A percentile compares a stretch with the other conserved stretches of the same genome.
These are phyloP conservation scores for Phylloscopus trochiloides DNA, from an alignment of 2,113 vertebrate species.

Conservation along the genomic window DNA sequence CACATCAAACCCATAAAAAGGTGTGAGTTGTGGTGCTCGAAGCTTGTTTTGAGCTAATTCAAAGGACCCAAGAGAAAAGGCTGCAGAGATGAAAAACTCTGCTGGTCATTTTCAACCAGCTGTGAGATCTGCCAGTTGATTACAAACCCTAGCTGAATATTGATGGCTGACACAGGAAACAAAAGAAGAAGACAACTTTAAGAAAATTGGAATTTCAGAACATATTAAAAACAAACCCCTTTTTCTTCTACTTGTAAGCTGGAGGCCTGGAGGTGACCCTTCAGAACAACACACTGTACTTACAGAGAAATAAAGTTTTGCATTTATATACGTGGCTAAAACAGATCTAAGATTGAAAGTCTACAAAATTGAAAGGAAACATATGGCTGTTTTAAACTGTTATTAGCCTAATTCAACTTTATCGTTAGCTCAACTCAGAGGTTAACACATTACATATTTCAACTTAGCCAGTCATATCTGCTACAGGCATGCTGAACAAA, in stretches of 20 bases:
- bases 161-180: neutral
- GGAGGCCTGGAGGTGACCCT: neutral
- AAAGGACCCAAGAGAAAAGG: neutral
- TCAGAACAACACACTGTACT: neutral
- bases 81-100: neutral
- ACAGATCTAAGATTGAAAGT: neutral
- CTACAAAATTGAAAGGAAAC: conserved; percentile 28
- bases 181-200: neutral
- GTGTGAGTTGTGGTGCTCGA: rapidly evolving
- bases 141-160: neutral
- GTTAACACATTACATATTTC: conserved; percentile 51
- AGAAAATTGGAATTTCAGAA: neutral
- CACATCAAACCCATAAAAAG: neutral
- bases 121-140: neutral
- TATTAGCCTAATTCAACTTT: conserved; percentile 34
- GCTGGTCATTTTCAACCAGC: neutral
- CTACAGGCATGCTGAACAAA: conserved; percentile 40
- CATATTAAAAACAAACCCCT: neutral
- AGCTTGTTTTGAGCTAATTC: neutral
- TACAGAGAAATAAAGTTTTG: neutral
- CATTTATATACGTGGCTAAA: neutral
- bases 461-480: neutral
- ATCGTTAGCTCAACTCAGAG: conserved; percentile 47
- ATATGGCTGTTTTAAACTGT: conserved; percentile 17
- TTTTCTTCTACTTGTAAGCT: neutral